Evolutionary conservation across 2,113 vertebrate genomes (phyloP), one percentile per base, ranked within the genome.

Genomic region (Tragulus kanchil): DNA sequence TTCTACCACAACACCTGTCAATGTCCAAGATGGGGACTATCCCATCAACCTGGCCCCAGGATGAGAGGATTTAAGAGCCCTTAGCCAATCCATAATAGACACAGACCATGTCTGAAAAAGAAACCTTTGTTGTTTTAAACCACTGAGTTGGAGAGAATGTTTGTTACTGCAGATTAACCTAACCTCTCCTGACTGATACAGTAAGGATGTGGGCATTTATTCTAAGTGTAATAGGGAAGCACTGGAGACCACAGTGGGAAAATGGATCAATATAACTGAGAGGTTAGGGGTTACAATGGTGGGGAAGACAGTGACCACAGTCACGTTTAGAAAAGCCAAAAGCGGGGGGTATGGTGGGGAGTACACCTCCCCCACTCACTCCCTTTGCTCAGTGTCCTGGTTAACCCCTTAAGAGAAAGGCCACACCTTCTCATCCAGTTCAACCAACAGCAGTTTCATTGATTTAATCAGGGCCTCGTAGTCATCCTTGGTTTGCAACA

Each of bases 341-440:
- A 1, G 8, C 9, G 11, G 16, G 31, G 5, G 12, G 5, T 21
- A 16, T 7, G 17, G 54, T 58, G 28, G n/a, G 52, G 36, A 6
- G 52, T 15, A 14, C 8, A 56, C 1, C 8, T 31, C 23, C 25
- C 12, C 17, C 0, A 6, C 31, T 25, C 16, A 10, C 42, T 16
- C 79, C 73, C 42, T 13, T 48, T 15, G 31, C 36, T 42, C 75
- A 3, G 4, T 0, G 4, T 45, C 31, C 64, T 26, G 36, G 15
- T 48, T 31, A 94, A 50, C 0, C 0, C 17, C n/a, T 64, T 17
- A 4, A 9, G 85, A 54, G 59, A 56, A 84, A 6, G 17, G n/a
- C 48, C 89, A 42, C 93, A 99, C 99, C 98, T 99, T 97, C 2
- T 95, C 96, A 26, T 96, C 97, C 92, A 99, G 89, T 17, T 98